These are phyloP conservation scores for Nasonia oneida DNA, from an alignment of 2,888 invertebrate genomes.

Conservation along the genomic window DNA sequence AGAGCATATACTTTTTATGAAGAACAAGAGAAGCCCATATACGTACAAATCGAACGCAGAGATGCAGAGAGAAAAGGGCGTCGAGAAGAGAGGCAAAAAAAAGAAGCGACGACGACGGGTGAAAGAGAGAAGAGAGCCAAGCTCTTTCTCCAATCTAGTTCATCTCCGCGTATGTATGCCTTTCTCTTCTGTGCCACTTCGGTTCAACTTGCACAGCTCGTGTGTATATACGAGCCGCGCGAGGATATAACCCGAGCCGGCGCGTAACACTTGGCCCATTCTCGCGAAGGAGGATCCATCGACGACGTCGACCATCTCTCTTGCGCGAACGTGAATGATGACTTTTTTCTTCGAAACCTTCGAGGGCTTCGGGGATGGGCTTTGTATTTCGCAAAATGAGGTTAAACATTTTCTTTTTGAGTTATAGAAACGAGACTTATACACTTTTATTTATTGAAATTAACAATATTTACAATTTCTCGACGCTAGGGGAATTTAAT, in stretches of 20 bases:
- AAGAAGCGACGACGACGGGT: constrained; percentile 49
- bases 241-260: constrained; percentile 76
- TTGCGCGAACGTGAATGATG: background rate
- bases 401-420: too few relatives aligned
- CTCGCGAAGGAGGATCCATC: constrained; percentile 64
- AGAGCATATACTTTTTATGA: background rate
- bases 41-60: background rate
- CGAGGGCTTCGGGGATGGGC: background rate
- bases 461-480: background rate
- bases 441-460: background rate
- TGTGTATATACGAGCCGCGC: constrained; percentile 66
- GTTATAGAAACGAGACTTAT: too few relatives aligned
- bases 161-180: constrained; percentile 74
- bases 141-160: constrained; percentile 76
- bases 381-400: too few relatives aligned
- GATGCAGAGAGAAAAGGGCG: constrained; percentile 49
- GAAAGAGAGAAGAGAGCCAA: constrained; percentile 67
- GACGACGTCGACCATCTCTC: constrained; percentile 16
- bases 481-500: background rate
- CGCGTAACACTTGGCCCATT: constrained; percentile 72
- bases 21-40: background rate
- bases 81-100: constrained; percentile 16
- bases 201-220: constrained; percentile 47
- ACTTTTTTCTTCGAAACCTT: background rate
- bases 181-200: constrained; percentile 79